A percentile compares a stretch with the other conserved stretches of the same genome.
Evolutionary conservation across 2,113 vertebrate species (phyloP).

Genomic region (Leucoraja erinaceus): DNA sequence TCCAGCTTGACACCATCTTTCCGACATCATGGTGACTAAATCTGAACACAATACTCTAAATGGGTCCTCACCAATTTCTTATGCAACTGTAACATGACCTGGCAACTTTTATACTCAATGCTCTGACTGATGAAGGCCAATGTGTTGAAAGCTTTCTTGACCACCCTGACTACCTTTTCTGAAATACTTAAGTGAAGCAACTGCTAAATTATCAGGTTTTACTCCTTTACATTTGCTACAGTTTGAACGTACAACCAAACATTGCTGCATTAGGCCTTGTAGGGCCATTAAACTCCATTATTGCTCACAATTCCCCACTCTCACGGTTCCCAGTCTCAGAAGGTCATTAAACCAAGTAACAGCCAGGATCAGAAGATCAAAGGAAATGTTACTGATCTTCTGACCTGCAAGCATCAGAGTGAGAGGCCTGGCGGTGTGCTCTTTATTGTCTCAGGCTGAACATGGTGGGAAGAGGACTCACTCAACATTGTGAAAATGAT

Average conservation of each 20-base stretch:
- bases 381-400: background rate
- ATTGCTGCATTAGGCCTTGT: background rate
- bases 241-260: background rate
- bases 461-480: background rate
- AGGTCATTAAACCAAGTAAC: conserved; percentile 5
- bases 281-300: background rate
- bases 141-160: no score
- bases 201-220: background rate
- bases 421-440: background rate
- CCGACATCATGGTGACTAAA: no score
- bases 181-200: background rate
- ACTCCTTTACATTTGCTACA: background rate
- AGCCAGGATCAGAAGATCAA: background rate
- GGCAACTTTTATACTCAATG: no score
- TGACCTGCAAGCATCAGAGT: background rate
- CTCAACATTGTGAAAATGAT: background rate
- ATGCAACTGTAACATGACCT: no score
- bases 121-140: no score
- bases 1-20: no score
- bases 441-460: background rate
- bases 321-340: background rate
- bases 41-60: no score
- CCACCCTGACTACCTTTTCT: background rate
- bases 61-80: no score
- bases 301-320: background rate